These are phyloP conservation scores for Desoria tigrina DNA, from an alignment of 2,888 invertebrate genomes.

Conservation along the genomic window DNA sequence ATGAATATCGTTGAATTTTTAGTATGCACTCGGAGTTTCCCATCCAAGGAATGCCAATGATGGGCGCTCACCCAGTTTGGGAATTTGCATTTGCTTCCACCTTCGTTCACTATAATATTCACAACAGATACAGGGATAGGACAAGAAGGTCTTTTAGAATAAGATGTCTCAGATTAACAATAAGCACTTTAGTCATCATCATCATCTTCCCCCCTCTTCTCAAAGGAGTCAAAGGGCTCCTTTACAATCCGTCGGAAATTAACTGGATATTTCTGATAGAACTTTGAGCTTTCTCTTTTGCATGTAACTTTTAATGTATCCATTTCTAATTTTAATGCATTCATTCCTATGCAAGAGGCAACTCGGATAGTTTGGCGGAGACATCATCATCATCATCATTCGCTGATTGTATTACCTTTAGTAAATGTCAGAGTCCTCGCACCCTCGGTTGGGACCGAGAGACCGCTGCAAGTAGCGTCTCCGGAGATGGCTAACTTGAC, in stretches of 20 bases:
- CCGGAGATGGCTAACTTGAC: conserved; percentile 80
- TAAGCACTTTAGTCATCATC: background rate
- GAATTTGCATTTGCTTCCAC: conserved; percentile 65
- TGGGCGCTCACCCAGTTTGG: conserved; percentile 77
- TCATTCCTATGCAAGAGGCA: conserved; percentile 5
- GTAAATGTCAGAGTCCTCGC: conserved; percentile 78
- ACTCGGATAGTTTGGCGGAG: too few relatives aligned
- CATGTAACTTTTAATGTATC: background rate
- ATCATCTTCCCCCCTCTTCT: background rate
- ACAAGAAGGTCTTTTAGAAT: too few relatives aligned
- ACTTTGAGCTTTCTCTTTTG: too few relatives aligned
- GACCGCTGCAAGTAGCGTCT: conserved; percentile 88
- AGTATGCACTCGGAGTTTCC: conserved; percentile 67
- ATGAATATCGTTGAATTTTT: conserved; percentile 72
- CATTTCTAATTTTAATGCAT: conserved; percentile 12
- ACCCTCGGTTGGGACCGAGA: conserved; percentile 80
- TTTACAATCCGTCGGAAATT: conserved; percentile 4
- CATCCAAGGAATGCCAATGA: conserved; percentile 77
- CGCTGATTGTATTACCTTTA: conserved; percentile 63
- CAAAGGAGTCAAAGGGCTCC: background rate
- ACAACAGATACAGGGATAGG: too few relatives aligned
- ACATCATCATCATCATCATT: too few relatives aligned
- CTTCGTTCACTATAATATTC: conserved; percentile 29
- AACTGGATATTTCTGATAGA: background rate
- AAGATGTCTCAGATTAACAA: conserved; percentile 2